A percentile compares a stretch with the other conserved stretches of the same genome.
phyloP scores from a whole-genome alignment of 64 coral and sea anemone genomes.

The Montipora cactus region DNA sequence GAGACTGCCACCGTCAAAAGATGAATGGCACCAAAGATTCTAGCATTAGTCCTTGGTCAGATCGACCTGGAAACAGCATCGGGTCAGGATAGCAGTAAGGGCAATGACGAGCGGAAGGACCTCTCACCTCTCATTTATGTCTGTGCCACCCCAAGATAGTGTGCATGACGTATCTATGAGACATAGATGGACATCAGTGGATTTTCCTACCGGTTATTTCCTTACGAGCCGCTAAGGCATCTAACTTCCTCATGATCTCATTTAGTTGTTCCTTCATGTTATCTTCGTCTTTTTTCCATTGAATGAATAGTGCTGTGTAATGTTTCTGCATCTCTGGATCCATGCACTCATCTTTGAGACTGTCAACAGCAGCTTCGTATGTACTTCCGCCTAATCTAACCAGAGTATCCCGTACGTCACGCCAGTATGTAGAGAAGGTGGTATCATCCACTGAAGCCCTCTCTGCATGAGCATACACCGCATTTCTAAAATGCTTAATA shows the following conservation, averaged over 20 bases:
- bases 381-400: conserved; percentile 9
- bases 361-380: neutral
- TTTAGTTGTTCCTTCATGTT: conserved; percentile 1
- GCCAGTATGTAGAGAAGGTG: neutral
- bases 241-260: neutral
- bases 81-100: too few species aligned
- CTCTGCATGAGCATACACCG: conserved; percentile 11
- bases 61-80: too few species aligned
- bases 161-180: too few species aligned
- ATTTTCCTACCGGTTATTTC: neutral
- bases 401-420: conserved; percentile 22
- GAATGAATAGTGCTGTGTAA: neutral
- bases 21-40: too few species aligned
- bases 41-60: too few species aligned
- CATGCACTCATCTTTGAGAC: neutral
- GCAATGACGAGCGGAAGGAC: too few species aligned
- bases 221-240: neutral
- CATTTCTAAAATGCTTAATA: conserved; percentile 40
- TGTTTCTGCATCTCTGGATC: neutral
- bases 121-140: too few species aligned
- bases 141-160: too few species aligned
- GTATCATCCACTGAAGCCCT: neutral
- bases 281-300: conserved; percentile 26
- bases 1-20: too few species aligned
- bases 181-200: too few species aligned